Evolutionary conservation across 2,888 invertebrate genomes (phyloP), one percentile per base, ranked within the genome.

Genomic region (Cataglyphis cursor): DNA sequence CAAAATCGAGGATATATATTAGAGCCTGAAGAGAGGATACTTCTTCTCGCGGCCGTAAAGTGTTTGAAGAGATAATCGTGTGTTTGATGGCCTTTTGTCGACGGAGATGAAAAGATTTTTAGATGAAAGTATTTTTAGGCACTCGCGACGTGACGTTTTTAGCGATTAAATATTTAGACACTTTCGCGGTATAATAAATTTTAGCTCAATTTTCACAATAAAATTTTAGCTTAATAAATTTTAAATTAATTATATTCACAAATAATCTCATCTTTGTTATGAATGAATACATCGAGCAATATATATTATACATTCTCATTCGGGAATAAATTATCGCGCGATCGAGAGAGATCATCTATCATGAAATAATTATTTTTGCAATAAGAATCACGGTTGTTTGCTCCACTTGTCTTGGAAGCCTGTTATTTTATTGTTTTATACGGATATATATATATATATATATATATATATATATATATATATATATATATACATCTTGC

Each of bases 291-390:
- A 8, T 5, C 1, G 24, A 48, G 8, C n/a, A 18, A 51, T 6
- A 12, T 44, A n/a, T 44, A 18, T 24, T 4, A 15, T 12, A 38
- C 1, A 35, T n/a, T 24, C 38, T 28, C 65, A 10, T 48, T 15
- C 31, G 18, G 10, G 15, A 21, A 66, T 54, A 65, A 65, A 18
- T 70, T 35, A 31, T 9, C 31, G 9, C n/a, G 28, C 21, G 28
- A 70, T 57, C 57, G 21, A 28, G 28, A 28, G 2, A 28, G 28
- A 68, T 68, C 78, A 35, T 57, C 15, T 21, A 15, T 78, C 41
- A 68, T 59, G 24, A 59, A 80, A 80, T 12, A 59, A 28, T 76
- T 64, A 59, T 70, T 80, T 59, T 80, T 35, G 57, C 41, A 44
- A 57, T 6, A 70, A 68, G 35, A 41, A 24, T n/a, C 4, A 24